These are phyloP conservation scores for Echinarachnius parma DNA, from an alignment of 53 echinoderm and acorn worm species.

Conservation along the genomic window DNA sequence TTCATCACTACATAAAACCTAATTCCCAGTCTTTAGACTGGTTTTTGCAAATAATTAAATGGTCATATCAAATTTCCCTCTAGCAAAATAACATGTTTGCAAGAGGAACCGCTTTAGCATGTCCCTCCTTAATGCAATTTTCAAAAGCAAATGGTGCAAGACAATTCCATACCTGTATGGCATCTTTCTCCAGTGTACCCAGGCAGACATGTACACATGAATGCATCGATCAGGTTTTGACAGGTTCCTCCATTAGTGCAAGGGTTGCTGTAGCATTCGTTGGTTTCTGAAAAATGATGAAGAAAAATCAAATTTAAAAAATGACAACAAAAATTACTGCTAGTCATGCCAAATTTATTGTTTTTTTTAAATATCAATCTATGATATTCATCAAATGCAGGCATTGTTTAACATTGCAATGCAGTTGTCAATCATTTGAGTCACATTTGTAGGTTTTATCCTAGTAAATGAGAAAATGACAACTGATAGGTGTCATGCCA, in stretches of 20 bases:
- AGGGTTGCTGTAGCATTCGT: constrained; percentile 69
- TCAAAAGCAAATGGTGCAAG: not conserved
- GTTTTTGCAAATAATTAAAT: no score
- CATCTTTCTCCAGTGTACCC: constrained; percentile 70
- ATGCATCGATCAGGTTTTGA: constrained; percentile 41
- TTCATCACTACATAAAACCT: no score
- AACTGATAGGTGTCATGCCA: no score
- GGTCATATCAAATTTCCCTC: no score
- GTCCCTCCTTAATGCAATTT: not conserved
- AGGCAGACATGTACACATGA: constrained; percentile 62
- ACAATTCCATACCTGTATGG: constrained; percentile 40
- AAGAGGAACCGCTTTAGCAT: no score
- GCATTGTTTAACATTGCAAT: no score
- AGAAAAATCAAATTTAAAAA: not conserved
- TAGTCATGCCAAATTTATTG: not conserved
- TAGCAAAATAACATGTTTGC: no score
- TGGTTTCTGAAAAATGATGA: constrained; percentile 59
- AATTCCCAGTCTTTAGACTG: no score
- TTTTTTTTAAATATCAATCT: not conserved
- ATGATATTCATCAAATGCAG: no score
- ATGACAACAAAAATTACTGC: not conserved
- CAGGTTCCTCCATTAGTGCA: constrained; percentile 78
- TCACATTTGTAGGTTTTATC: no score
- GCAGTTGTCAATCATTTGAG: no score
- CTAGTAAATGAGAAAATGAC: no score